Percentiles rank a stretch among this genome's conserved stretches.
phyloP scores from a whole-genome alignment of 1,140 invertebrate genomes.

The Palaemon carinicauda region DNA sequence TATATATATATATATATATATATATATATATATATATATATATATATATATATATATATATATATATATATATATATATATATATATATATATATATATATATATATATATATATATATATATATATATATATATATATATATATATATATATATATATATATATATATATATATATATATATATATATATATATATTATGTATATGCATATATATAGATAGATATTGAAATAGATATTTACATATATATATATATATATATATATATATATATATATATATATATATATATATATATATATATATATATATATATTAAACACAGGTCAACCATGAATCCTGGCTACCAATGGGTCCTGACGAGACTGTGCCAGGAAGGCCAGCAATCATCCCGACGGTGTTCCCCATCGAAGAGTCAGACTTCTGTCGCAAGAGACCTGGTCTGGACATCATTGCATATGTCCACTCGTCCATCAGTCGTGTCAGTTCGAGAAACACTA shows the following conservation, averaged over 20 bases:
- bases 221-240: too few relatives aligned
- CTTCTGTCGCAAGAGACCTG: background rate
- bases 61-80: too few relatives aligned
- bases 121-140: too few relatives aligned
- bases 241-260: background rate
- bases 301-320: background rate
- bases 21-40: too few relatives aligned
- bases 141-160: background rate
- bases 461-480: slow-evolving; percentile 17
- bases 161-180: too few relatives aligned
- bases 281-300: slow-evolving; percentile 4
- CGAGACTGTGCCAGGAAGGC: background rate
- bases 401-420: slow-evolving; percentile 37
- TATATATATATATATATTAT: too few relatives aligned
- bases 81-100: too few relatives aligned
- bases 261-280: background rate
- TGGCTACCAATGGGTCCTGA: background rate
- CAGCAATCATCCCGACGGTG: background rate
- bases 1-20: too few relatives aligned
- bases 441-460: slow-evolving; percentile 26
- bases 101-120: too few relatives aligned
- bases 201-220: too few relatives aligned
- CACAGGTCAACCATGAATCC: background rate
- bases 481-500: background rate
- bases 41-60: too few relatives aligned